Evolutionary conservation across 2,888 invertebrate species (phyloP).

Genomic region (Sphinx pinastri): DNA sequence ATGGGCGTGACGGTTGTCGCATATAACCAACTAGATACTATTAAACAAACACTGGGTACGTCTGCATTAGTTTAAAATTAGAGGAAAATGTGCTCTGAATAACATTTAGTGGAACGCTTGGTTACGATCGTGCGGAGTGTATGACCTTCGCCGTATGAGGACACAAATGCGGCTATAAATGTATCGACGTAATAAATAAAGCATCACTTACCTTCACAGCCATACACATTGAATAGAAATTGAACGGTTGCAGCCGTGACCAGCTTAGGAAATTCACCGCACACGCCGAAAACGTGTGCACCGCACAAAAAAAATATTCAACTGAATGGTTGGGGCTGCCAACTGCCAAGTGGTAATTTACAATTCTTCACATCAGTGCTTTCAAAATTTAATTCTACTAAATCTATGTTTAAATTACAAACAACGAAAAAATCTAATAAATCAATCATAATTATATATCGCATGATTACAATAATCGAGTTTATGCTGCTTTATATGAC

Average conservation of each 20-base stretch:
- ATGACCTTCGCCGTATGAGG: slow-evolving; percentile 57
- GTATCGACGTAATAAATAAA: slow-evolving; percentile 23
- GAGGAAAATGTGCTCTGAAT: background rate
- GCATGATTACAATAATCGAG: too few species aligned
- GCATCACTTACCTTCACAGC: slow-evolving; percentile 90
- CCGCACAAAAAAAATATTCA: slow-evolving; percentile 71
- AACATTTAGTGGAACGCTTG: slow-evolving; percentile 59
- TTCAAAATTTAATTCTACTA: too few species aligned
- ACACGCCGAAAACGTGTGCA: slow-evolving; percentile 80
- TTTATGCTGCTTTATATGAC: too few species aligned
- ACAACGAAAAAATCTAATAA: too few species aligned
- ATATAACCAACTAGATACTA: background rate
- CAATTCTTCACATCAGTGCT: too few species aligned
- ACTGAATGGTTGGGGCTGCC: slow-evolving; percentile 49
- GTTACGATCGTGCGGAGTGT: slow-evolving; percentile 67
- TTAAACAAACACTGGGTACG: background rate
- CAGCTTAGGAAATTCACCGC: slow-evolving; percentile 77
- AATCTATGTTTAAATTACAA: too few species aligned
- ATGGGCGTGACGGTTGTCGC: slow-evolving; percentile 37
- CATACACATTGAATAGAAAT: slow-evolving; percentile 91
- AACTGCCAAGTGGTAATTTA: too few species aligned
- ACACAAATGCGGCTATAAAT: background rate
- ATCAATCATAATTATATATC: too few species aligned
- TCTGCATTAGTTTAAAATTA: background rate
- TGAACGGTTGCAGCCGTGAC: slow-evolving; percentile 85